Percentiles rank a stretch among this genome's conserved stretches.
These are phyloP conservation scores for Phasia obesa DNA, from an alignment of 2,888 invertebrate genomes.

Conservation along the genomic window DNA sequence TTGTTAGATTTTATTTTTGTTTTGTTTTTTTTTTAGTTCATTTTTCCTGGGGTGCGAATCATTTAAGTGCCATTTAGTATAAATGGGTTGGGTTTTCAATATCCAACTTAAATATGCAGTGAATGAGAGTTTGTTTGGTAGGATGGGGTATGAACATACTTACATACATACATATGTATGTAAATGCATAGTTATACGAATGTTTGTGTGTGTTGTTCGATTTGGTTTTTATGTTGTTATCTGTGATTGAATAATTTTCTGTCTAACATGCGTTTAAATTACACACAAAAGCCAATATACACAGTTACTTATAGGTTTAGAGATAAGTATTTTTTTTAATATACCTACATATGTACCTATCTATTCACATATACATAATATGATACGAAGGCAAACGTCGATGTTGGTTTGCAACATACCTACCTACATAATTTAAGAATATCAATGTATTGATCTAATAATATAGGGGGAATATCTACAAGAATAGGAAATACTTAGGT, in stretches of 20 bases:
- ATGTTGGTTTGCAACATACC: neutral
- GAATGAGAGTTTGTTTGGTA: neutral
- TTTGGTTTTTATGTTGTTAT: slow-evolving; percentile 67
- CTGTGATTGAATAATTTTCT: slow-evolving; percentile 70
- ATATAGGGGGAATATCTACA: no score
- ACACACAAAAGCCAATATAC: slow-evolving; percentile 42
- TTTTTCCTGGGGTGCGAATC: slow-evolving; percentile 58
- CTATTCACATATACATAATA: slow-evolving; percentile 4
- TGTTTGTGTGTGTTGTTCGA: slow-evolving; percentile 43
- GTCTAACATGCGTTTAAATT: slow-evolving; percentile 66
- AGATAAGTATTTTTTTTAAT: no score
- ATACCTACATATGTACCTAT: no score
- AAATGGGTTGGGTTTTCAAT: slow-evolving; percentile 68
- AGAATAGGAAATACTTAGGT: no score
- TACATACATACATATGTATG: slow-evolving; percentile 12
- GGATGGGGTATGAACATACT: neutral
- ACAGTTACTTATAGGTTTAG: slow-evolving; percentile 29
- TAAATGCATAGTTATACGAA: neutral
- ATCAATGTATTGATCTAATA: no score
- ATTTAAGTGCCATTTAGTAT: slow-evolving; percentile 61
- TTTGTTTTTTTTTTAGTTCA: slow-evolving; percentile 8
- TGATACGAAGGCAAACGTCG: neutral
- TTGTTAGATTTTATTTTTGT: slow-evolving; percentile 70
- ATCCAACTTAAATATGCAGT: slow-evolving; percentile 12
- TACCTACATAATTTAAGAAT: no score